Base-by-base conservation (phyloP, 2,113 vertebrate genomes). In the Rana temporaria region DNA sequence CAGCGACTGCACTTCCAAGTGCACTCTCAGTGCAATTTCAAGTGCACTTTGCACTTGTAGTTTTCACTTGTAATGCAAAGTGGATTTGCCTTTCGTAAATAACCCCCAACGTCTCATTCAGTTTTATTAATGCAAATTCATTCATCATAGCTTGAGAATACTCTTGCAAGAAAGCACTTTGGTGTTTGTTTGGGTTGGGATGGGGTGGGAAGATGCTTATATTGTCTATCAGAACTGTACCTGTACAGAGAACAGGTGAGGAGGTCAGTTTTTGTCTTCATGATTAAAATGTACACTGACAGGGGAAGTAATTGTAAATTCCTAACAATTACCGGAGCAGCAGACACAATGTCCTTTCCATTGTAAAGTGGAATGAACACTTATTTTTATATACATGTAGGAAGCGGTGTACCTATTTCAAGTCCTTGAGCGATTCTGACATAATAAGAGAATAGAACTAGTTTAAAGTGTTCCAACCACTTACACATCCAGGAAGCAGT, bases 241-340 rank as follows among this genome's bases (percentile, higher is more conserved):
- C 59, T 75, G 34, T 53, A 30, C 52, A 20, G 73, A 20, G 73
- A 74, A 34, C 59, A 32, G 81, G 26, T 62, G 52, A 64, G 42
- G 34, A 75, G 81, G 81, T 83, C 81, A 62, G 11, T 68, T 76
- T 79, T 83, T 42, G 34, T 83, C 72, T 83, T 48, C 55, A 66
- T 42, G 72, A 83, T 83, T 83, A 83, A 76, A 83, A 83, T 83
- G n/a, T 63, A 68, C 72, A 76, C 63, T 83, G 81, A 83, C 81
- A 83, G 81, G 20, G 52, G 71, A 76, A 60, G 81, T 82, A 71
- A 82, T 82, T 82, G 80, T 76, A 76, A 83, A 83, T 68, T 83
- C 81, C 17, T 48, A 75, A 75, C 63, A 76, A 83, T 83, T 76
- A 83, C 80, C 32, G 17, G 15, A 22, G 8, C n/a, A 17, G 70